These are phyloP conservation scores for Neolamprologus variostigma DNA, from an alignment of 2,113 vertebrate genomes.

Conservation along the genomic window DNA sequence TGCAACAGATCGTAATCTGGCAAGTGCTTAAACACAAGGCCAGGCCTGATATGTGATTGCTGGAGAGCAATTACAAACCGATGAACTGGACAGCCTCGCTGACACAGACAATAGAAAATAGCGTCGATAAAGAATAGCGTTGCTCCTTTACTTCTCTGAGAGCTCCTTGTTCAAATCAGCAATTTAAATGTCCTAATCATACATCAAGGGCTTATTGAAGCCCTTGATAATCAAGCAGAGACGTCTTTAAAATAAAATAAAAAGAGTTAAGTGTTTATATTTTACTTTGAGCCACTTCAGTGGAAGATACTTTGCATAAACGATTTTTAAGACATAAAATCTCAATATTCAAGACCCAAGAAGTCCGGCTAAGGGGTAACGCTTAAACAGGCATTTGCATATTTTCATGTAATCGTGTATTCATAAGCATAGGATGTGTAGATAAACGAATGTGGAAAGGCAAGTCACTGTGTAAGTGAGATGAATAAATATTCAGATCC, in stretches of 20 bases:
- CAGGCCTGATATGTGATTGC: neutral
- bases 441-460: neutral
- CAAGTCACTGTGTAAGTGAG: neutral
- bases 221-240: slow-evolving; percentile 25
- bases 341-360: neutral
- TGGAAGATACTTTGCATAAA: neutral
- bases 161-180: neutral
- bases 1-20: slow-evolving; percentile 53
- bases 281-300: neutral
- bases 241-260: neutral
- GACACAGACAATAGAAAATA: neutral
- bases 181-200: slow-evolving; percentile 16
- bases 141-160: neutral
- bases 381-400: neutral
- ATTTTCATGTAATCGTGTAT: neutral
- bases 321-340: neutral
- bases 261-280: slow-evolving; percentile 17
- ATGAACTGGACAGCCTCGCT: neutral
- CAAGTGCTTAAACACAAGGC: neutral
- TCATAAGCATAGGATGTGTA: neutral
- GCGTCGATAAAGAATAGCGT: neutral
- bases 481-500: neutral
- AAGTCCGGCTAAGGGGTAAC: neutral
- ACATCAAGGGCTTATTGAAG: neutral
- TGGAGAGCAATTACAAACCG: neutral